Base-by-base conservation (phyloP, 2,888 invertebrate genomes). In the Hydrotaea diabolus region DNA sequence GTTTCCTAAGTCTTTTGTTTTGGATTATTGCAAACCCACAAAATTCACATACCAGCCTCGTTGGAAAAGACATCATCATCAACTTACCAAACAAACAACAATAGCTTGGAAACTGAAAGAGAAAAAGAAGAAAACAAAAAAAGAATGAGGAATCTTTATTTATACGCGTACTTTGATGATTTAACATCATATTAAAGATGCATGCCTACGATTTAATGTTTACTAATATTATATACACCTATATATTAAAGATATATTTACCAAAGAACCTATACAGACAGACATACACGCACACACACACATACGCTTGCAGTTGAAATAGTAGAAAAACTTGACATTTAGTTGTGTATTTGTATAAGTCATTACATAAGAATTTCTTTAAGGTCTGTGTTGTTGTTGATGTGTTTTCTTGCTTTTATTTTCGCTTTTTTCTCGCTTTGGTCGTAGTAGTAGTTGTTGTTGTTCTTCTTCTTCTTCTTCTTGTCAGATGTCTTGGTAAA, bases 191-290 rank as follows among this genome's bases (percentile, higher is more conserved):
- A 85, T 85, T 85, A 80, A 82, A 85, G 79, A 85, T 85, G 82
- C 82, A 82, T 80, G 85, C 85, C 85, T 85, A 80, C 74, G 85
- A 82, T 82, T 85, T 85, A 82, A 85, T 85, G 85, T 85, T 85
- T 79, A 82, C 85, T 82, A 85, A 85, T 85, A 82, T 85, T 79
- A 77, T 79, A 77, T 82, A 85, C 85, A 80, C 79, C 79, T 73
- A 64, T 84, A 64, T 84, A 84, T 84, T 84, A 76, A 81, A 80
- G 82, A 77, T 85, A 85, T 81, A 77, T 71, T 59, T 74, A 81
- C 57, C 36, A 80, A 2, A 72, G 26, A 55, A 64, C 7, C 55
- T 39, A 49, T 53, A 36, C 21, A 74, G 11, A 36, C 13, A 71
- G 59, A 55, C 13, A 21, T 11, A 43, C 43, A 46, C 8, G 39